phyloP scores from a whole-genome alignment of 2,888 invertebrate species.

The Tetanocera ferruginea region DNA sequence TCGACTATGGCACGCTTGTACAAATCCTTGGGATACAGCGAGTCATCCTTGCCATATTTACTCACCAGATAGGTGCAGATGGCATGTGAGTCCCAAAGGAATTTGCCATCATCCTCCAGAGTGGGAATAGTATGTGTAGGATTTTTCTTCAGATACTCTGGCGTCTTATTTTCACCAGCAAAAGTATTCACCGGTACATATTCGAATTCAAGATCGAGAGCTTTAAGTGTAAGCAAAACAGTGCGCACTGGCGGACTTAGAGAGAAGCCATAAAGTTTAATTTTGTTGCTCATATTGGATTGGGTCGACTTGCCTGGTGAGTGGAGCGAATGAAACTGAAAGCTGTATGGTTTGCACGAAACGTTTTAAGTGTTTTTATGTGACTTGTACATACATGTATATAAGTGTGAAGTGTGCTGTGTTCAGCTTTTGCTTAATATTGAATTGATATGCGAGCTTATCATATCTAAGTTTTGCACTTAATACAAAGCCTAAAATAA shows the following conservation, averaged over 20 bases:
- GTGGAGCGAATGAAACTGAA: not conserved
- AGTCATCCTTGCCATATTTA: conserved; percentile 56
- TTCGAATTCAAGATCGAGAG: conserved; percentile 54
- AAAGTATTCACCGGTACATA: conserved; percentile 61
- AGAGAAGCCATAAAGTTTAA: conserved; percentile 57
- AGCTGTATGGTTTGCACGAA: too few relatives aligned
- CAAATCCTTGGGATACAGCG: conserved; percentile 61
- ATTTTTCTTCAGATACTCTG: conserved; percentile 60
- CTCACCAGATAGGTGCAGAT: conserved; percentile 55
- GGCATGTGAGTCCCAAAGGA: conserved; percentile 58
- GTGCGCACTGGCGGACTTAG: conserved; percentile 59
- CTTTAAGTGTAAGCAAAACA: conserved; percentile 56
- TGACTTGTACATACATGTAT: too few relatives aligned
- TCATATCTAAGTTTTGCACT: too few relatives aligned
- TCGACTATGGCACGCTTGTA: conserved; percentile 54
- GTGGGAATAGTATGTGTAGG: conserved; percentile 63
- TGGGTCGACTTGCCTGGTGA: not conserved
- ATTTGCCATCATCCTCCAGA: conserved; percentile 53
- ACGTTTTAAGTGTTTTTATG: too few relatives aligned
- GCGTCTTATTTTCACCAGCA: conserved; percentile 50
- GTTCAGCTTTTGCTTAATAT: too few relatives aligned
- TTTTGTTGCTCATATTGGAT: conserved; percentile 45
- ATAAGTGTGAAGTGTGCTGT: too few relatives aligned
- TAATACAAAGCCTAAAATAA: too few relatives aligned
- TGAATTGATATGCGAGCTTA: too few relatives aligned